Evolutionary conservation across 37 sponge, comb jelly and placozoan genomes (phyloP).

Genomic region (Bolinopsis microptera): DNA sequence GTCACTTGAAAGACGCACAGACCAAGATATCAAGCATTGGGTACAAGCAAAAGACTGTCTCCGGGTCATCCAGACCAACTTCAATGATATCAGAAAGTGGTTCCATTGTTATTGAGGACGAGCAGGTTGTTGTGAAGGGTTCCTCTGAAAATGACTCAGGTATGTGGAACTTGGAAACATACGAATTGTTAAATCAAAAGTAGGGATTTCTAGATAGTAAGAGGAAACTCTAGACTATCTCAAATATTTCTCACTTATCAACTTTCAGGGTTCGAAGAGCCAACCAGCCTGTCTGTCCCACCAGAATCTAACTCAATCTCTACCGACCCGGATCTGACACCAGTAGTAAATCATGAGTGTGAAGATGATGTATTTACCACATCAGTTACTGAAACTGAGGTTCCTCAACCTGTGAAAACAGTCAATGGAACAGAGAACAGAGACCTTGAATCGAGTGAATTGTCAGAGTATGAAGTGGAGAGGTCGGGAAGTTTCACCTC

Average conservation of each 20-base stretch:
- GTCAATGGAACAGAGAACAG: neutral
- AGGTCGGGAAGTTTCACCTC: neutral
- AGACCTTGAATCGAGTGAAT: neutral
- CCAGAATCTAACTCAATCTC: neutral
- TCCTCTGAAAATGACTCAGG: neutral
- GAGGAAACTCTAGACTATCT: too few relatives aligned
- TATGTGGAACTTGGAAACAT: neutral
- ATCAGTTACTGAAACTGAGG: neutral
- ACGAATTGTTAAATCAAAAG: too few relatives aligned
- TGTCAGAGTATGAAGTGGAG: neutral
- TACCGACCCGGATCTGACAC: neutral
- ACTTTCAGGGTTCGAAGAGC: neutral
- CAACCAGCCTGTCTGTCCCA: neutral
- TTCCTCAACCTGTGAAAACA: neutral
- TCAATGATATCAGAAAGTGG: constrained; percentile 23
- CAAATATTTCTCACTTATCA: neutral
- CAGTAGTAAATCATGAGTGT: neutral
- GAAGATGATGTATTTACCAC: neutral
- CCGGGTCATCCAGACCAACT: neutral
- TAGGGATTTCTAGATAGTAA: too few relatives aligned
- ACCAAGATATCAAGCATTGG: constrained; percentile 32
- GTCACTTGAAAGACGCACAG: constrained; percentile 18
- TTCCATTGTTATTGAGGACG: neutral
- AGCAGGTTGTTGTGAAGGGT: neutral
- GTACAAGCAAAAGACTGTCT: constrained; percentile 11